A percentile compares a stretch with the other conserved stretches of the same genome.
These are phyloP conservation scores for Casuarius casuarius DNA, from an alignment of 2,113 vertebrate species.

Conservation along the genomic window DNA sequence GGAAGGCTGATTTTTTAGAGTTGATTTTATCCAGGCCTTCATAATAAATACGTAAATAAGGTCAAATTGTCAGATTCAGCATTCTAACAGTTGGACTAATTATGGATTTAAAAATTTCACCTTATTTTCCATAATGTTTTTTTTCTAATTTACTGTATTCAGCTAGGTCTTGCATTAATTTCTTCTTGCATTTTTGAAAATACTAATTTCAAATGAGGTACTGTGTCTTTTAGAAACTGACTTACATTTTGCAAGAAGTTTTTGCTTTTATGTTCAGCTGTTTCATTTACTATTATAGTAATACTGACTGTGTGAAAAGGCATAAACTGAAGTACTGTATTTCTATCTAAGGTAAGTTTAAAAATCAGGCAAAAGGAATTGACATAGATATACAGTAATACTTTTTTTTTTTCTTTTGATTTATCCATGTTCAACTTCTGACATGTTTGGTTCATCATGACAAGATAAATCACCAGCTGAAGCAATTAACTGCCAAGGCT, in stretches of 20 bases:
- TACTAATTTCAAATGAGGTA: not conserved
- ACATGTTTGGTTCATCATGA: not conserved
- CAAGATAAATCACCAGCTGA: not conserved
- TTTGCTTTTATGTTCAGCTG: not conserved
- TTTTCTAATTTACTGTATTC: not conserved
- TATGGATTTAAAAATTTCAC: not conserved
- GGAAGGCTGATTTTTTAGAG: not conserved
- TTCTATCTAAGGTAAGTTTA: not conserved
- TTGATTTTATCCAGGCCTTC: not conserved
- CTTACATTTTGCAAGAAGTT: not conserved
- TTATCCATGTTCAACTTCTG: not conserved
- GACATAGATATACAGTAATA: not conserved
- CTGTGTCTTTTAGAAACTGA: not conserved
- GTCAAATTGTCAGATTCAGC: not conserved
- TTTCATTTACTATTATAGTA: not conserved
- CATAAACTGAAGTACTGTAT: not conserved
- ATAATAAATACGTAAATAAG: not conserved
- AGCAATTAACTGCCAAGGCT: not conserved
- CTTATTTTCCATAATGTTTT: not conserved
- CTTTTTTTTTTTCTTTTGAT: not conserved
- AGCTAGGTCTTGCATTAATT: not conserved
- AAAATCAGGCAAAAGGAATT: not conserved
- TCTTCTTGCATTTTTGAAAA: not conserved
- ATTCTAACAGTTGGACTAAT: not conserved
- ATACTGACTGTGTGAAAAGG: not conserved